These are phyloP conservation scores for Glomeris maerens DNA, from an alignment of 1,140 invertebrate genomes.

Conservation along the genomic window DNA sequence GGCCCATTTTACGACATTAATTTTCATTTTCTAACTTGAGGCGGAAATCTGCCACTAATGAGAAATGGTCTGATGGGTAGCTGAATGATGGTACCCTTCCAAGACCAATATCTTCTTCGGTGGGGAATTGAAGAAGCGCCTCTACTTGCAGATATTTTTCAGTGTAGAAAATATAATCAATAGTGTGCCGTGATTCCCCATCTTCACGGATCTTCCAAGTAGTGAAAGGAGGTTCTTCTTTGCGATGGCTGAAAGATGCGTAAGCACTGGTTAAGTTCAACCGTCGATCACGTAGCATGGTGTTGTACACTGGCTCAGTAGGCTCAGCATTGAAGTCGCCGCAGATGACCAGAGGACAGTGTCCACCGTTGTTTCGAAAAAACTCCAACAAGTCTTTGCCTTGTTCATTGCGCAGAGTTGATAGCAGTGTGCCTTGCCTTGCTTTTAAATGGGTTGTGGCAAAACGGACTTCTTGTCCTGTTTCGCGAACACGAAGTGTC, in stretches of 20 bases:
- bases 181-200: slow-evolving; percentile 54
- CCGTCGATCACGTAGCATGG: not conserved
- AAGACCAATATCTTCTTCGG: slow-evolving; percentile 48
- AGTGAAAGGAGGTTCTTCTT: slow-evolving; percentile 49
- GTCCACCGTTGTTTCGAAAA: slow-evolving; percentile 33
- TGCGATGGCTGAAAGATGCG: slow-evolving; percentile 25
- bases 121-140: slow-evolving; percentile 47
- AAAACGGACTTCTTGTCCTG: slow-evolving; percentile 46
- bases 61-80: slow-evolving; percentile 69
- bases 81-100: slow-evolving; percentile 47
- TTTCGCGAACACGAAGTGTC: slow-evolving; percentile 37
- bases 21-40: too few species aligned
- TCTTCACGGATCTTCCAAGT: slow-evolving; percentile 63
- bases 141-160: slow-evolving; percentile 41
- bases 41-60: slow-evolving; percentile 56
- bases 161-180: slow-evolving; percentile 64
- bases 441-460: slow-evolving; percentile 65
- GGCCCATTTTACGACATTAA: too few species aligned
- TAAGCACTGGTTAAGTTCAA: slow-evolving; percentile 31
- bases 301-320: slow-evolving; percentile 48
- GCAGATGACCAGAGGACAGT: slow-evolving; percentile 46
- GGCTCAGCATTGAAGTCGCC: slow-evolving; percentile 71
- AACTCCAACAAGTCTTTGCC: slow-evolving; percentile 53
- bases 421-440: slow-evolving; percentile 48
- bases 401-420: slow-evolving; percentile 55